Percentiles rank a stretch among this genome's conserved stretches.
Conservation (phyloP, 2,113 vertebrate species). For the Sphaerodactylus townsendi region DNA sequence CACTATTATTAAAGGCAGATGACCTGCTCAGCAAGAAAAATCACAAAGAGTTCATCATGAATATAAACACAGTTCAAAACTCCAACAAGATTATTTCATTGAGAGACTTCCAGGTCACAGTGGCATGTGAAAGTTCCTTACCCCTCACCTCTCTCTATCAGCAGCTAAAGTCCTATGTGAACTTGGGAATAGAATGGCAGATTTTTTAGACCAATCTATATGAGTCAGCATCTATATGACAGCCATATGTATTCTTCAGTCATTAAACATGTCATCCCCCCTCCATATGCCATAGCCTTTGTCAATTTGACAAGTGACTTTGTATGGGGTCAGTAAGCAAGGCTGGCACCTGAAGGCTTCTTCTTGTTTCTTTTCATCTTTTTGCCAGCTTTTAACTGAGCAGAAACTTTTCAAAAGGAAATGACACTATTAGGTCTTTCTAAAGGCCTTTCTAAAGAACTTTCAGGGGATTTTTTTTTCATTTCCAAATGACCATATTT, state of each 20-base stretch:
- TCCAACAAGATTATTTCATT: not conserved
- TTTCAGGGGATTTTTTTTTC: not conserved
- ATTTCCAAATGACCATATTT: not conserved
- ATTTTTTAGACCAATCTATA: not conserved
- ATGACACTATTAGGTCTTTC: not conserved
- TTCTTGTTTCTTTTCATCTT: constrained; percentile 14
- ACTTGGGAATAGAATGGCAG: not conserved
- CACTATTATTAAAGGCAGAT: constrained; percentile 6
- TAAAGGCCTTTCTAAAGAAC: not conserved
- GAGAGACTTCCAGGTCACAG: constrained; percentile 11
- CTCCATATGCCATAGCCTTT: not conserved
- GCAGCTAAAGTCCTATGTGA: constrained; percentile 3
- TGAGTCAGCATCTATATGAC: not conserved
- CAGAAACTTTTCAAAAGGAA: not conserved
- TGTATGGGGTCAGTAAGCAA: not conserved
- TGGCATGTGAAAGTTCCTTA: constrained; percentile 20
- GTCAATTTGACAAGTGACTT: constrained; percentile 24
- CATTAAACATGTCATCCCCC: not conserved
- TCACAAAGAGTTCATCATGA: not conserved
- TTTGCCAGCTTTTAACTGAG: constrained; percentile 4
- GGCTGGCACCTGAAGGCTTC: fast-evolving
- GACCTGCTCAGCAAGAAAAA: constrained; percentile 20
- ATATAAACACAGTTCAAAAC: constrained; percentile 29
- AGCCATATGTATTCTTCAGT: not conserved
- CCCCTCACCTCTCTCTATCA: not conserved